A percentile compares a stretch with the other conserved stretches of the same genome.
phyloP scores from a whole-genome alignment of 2,797 vertebrate genomes.

The Taeniopygia guttata region DNA sequence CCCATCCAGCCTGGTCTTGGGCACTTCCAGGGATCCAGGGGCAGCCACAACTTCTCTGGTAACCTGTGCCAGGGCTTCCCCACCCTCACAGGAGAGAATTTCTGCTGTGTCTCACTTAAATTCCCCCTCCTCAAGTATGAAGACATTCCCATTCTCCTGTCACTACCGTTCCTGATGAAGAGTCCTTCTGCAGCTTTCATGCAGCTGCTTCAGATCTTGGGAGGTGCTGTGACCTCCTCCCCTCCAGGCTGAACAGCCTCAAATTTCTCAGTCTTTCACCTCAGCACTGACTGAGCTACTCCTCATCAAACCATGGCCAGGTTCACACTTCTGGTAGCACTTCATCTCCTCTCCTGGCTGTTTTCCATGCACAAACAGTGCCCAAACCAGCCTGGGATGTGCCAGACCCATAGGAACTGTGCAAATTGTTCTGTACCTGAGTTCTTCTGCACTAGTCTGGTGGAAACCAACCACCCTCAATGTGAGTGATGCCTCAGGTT shows the following conservation, averaged over 20 bases:
- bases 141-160: background rate
- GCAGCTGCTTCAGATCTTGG: background rate
- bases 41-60: accelerated
- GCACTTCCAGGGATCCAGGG: background rate
- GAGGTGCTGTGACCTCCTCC: background rate
- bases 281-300: background rate
- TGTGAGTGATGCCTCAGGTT: background rate
- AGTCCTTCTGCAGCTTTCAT: background rate
- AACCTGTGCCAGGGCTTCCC: accelerated
- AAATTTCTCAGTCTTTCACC: background rate
- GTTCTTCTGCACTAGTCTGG: background rate
- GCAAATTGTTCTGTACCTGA: background rate
- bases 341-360: background rate
- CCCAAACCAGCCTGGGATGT: background rate
- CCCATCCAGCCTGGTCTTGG: accelerated
- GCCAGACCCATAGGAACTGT: background rate
- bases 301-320: background rate
- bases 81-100: background rate
- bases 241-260: background rate
- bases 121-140: background rate
- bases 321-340: background rate
- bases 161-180: background rate
- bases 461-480: background rate
- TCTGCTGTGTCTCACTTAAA: background rate
- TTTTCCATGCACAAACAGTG: background rate